Evolutionary conservation across 2,888 invertebrate species (phyloP), one percentile per base, ranked within the genome.

Genomic region (Eudasyphora cyanicolor): DNA sequence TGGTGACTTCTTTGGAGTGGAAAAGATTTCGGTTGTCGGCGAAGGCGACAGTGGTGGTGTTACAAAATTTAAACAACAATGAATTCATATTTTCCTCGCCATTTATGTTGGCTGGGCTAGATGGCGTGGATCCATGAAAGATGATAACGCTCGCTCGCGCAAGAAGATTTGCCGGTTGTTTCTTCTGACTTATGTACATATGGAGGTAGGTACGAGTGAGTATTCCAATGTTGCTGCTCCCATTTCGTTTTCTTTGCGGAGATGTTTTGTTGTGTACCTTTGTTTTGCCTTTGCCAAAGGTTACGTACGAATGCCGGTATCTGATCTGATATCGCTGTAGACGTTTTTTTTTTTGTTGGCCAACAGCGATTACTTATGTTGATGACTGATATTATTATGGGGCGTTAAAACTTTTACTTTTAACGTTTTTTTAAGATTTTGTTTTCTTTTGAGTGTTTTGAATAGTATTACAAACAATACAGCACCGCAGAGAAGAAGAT

Each of bases 321-420:
- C 29, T 42, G 27, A 71, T 32, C 17, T 45, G 12, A 45, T 51
- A 27, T 27, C 12, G 21, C 64, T 73, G 45, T 10, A 62, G 42
- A 38, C 64, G 51, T 32, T 19, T 51, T 8, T 64, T 7, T 64
- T 62, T 32, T 4, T 19, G 35, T 21, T 64, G 64, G 64, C 64
- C 64, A 21, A n/a, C n/a, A n/a, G n/a, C 38, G 64, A 64, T 64
- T 64, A 24, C n/a, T 24, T 57, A 38, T 38, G 38, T 35, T 64
- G 32, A 62, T 57, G 57, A 2, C 24, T 17, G 57, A 1, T 10
- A 7, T 51, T 57, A 57, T 57, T 49, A 67, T 35, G 77, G 60
- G 69, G 77, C 69, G 77, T 74, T 73, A 14, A 74, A 74, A 82
- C 77, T 82, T 82, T 82, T 82, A 82, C 82, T 82, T 82, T 82